Evolutionary conservation across 1,140 invertebrate species (phyloP), one percentile per base, ranked within the genome.

Genomic region (Aphelinus certus): DNA sequence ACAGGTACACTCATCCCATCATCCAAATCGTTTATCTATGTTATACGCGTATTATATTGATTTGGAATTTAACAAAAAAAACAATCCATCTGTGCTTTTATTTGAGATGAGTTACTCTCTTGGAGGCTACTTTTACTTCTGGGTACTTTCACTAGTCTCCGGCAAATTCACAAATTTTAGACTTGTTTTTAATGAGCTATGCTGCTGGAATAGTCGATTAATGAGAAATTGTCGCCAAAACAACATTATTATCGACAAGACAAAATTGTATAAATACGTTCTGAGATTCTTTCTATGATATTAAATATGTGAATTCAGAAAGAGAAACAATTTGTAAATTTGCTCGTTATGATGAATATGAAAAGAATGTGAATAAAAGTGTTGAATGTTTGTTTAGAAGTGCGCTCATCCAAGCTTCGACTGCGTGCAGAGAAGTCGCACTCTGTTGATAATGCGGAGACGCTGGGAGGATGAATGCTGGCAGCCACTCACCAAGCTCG

Each of bases 351-450:
- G 51, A 53, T 53, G 51, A 53, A 6, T 6, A 58, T 42, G 9
- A 51, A n/a, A 46, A 45, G 49, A 53, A 46, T 48, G 4, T 45
- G 26, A 47, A 63, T 68, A 64, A n/a, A 42, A 7, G 26, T 71
- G 1, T 53, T 75, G 42, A 7, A n/a, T 71, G 1, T 53, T 75
- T 62, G 80, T 83, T 6, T 76, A 89, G 88, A 83, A 83, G 79
- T 89, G 87, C 56, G 83, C 82, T 3, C 78, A 87, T 78, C 83
- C 85, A 1, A 82, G 81, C 42, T 88, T 87, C 67, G 82, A 86
- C 45, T 89, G 88, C 75, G 80, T 89, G n/a, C 88, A 88, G 75
- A 79, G 83, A 72, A 86, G 81, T 48, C 81, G 81, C 56, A 81
- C 79, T 0, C 57, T 89, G 10, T 79, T 83, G 47, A 77, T 89